These are phyloP conservation scores for Thripadectes ignobilis DNA, from an alignment of 2,797 vertebrate genomes.

Conservation along the genomic window DNA sequence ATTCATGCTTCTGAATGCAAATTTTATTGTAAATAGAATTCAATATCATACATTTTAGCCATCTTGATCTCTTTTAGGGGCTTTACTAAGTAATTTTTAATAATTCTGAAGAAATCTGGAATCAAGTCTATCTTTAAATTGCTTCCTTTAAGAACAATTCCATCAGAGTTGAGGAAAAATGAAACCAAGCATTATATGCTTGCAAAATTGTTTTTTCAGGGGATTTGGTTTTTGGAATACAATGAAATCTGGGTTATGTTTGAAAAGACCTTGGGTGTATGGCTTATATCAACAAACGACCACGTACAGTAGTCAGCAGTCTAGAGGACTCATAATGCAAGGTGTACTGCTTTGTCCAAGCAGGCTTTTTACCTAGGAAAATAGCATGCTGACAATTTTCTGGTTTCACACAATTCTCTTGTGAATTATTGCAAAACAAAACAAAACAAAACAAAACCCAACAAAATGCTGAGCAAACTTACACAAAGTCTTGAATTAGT, in stretches of 20 bases:
- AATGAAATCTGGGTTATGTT: background rate
- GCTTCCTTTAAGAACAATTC: background rate
- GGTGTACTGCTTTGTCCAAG: background rate
- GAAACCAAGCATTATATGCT: fast-evolving
- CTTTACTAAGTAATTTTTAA: background rate
- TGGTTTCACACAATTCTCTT: background rate
- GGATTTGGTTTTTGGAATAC: background rate
- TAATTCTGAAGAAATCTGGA: background rate
- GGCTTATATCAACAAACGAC: background rate
- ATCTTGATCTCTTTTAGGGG: background rate
- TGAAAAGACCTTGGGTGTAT: background rate
- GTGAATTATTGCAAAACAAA: background rate
- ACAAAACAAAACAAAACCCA: background rate
- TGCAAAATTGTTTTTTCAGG: background rate
- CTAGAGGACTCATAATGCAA: background rate
- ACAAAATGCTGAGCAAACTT: background rate
- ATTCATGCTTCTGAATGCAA: background rate
- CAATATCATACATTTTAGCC: background rate
- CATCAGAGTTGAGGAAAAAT: background rate
- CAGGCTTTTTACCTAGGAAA: background rate
- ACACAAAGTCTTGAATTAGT: background rate
- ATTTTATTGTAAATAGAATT: background rate
- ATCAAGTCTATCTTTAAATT: background rate
- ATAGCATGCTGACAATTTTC: background rate
- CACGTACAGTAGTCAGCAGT: background rate